Conservation (phyloP, 35 echinoderm and acorn worm species). For the Ophiothrix spiculata region DNA sequence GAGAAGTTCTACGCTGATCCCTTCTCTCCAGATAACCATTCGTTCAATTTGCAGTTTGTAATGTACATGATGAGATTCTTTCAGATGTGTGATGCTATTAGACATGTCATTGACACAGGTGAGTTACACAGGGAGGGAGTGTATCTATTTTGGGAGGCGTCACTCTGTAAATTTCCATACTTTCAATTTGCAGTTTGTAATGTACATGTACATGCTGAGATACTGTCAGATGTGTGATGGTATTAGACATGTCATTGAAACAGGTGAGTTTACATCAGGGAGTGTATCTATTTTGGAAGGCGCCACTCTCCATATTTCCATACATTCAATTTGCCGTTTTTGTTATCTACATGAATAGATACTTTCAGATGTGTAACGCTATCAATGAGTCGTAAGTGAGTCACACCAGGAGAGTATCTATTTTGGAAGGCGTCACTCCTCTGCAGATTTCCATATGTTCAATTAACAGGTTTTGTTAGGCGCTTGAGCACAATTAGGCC, state of each 20-base stretch:
- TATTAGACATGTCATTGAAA: slow-evolving; percentile 75
- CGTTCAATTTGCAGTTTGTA: slow-evolving; percentile 83
- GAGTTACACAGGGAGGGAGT: not conserved
- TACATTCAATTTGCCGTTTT: no score
- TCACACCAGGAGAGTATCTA: not conserved
- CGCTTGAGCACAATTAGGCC: no score
- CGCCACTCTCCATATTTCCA: no score
- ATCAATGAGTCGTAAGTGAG: slow-evolving; percentile 21
- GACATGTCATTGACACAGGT: slow-evolving; percentile 93
- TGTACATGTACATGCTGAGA: slow-evolving; percentile 77
- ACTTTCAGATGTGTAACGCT: slow-evolving; percentile 72
- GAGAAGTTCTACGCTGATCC: slow-evolving; percentile 88
- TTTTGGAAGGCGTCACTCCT: no score
- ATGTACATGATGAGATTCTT: slow-evolving; percentile 80
- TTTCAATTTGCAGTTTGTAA: no score
- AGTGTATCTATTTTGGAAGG: no score
- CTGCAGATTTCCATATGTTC: no score
- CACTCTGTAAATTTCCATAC: no score
- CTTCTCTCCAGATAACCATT: slow-evolving; percentile 86
- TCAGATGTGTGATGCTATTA: slow-evolving; percentile 74
- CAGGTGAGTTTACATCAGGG: slow-evolving; percentile 79
- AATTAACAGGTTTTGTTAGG: no score
- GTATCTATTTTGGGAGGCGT: no score
- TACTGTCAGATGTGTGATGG: slow-evolving; percentile 79
- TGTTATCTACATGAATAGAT: slow-evolving; percentile 73